Base-by-base conservation (phyloP, 2,888 invertebrate species). In the Epinotia nisella region DNA sequence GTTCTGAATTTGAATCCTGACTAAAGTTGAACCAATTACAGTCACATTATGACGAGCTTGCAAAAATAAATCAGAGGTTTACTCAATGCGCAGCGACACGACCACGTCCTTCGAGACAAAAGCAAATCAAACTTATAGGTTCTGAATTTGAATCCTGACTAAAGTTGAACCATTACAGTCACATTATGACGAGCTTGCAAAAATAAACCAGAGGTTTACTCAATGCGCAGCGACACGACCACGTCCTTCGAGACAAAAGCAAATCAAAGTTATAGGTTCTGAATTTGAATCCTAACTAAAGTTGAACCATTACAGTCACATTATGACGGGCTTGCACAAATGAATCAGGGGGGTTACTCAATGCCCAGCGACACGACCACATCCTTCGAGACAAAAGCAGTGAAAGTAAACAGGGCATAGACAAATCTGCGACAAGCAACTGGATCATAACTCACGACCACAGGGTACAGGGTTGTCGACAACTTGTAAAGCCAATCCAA, bases 371-470 rank as follows among this genome's bases (percentile, higher is more conserved):
- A 19, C 66, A 56, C 55, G 66, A 66, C 66, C 56, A 66, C 55
- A 66, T 66, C 66, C 66, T 41, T 65, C 65, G 65, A 66, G 66
- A 71, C 71, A 66, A 58, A 65, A 39, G 53, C 39, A 59, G 53
- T 60, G 66, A 71, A 71, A 65, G 71, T 65, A 59, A 71, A 59
- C 65, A 41, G 59, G 71, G 39, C 65, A 66, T 19, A 61, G 66
- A 67, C 60, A 67, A 61, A 66, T 72, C 49, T 24, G 67, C 19
- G 41, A 55, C 65, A 66, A 49, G 45, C 66, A 67, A 62, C 62
- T 64, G 21, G 72, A 72, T 72, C 67, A 72, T 72, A 72, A 72
- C 72, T 72, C 67, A 60, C 61, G 67, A 68, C 55, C 61, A 60
- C 56, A 13, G n/a, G 45, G 19, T 56, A 15, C 66, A 66, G 66